Evolutionary conservation across 2,113 vertebrate genomes (phyloP), one percentile per base, ranked within the genome.

Genomic region (Pavo muticus): DNA sequence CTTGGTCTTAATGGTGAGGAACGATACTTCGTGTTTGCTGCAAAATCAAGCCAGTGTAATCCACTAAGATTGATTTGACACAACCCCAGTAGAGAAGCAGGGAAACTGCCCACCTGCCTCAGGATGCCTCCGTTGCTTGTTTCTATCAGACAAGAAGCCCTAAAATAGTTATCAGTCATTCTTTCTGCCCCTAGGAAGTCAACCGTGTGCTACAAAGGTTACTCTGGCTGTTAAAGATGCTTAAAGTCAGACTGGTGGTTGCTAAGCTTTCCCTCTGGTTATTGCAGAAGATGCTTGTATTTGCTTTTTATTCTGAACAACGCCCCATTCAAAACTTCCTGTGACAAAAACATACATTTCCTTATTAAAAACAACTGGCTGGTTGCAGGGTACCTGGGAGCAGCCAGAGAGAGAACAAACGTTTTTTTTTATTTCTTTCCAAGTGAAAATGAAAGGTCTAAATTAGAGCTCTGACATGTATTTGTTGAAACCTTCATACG

Each of bases 341-440:
- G 32, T 67, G 48, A 50, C 24, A 89, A 80, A 70, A 61, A 83
- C 18, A 9, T 73, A 45, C 10, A 21, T 83, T 85, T 80, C 11
- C 61, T 89, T 76, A 73, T 85, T 91, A 85, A 71, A 87, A 93
- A 71, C 61, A 90, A 69, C 61, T 45, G 69, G 15, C 64, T 88
- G 81, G 11, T 63, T 91, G 25, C 78, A 88, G 91, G 20, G 24
- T 84, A 88, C 25, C 61, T 84, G 76, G 57, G 35, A 96, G 19
- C 37, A 89, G 48, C 19, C n/a, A 25, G 63, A 82, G 84, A 73
- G 30, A 87, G 37, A 91, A 63, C 44, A 92, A 93, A 72, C 50
- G 24, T 25, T 35, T 35, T 35, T 39, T 35, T 18, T 60, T n/a
- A 40, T 40, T 40, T 40, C 59, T 85, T 76, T 87, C 56, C 37